Evolutionary conservation across 2,113 vertebrate genomes (phyloP).

Genomic region (Apeltes quadracus): DNA sequence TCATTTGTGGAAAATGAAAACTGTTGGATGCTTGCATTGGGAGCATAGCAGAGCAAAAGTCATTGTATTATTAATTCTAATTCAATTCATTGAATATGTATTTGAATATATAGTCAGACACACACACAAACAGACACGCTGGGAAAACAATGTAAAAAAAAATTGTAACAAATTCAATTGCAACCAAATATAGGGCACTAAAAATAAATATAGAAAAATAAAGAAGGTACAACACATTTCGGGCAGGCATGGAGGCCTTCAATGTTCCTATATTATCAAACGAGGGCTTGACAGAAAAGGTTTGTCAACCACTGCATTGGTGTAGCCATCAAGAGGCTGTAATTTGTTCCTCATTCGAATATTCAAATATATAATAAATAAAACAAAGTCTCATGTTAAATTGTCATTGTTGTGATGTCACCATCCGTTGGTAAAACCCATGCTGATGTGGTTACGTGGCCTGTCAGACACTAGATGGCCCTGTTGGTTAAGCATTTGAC

Average conservation of each 20-base stretch:
- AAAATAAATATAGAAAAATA: no score
- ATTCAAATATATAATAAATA: neutral
- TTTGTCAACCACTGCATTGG: no score
- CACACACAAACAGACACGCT: no score
- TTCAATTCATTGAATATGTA: neutral
- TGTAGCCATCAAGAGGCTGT: neutral
- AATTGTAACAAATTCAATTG: no score
- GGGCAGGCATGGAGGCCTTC: no score
- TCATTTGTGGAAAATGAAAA: neutral
- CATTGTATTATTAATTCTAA: neutral
- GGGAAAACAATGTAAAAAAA: no score
- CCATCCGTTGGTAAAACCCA: slow-evolving; percentile 30
- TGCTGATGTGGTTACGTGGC: neutral
- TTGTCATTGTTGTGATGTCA: slow-evolving; percentile 19
- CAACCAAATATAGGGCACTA: no score
- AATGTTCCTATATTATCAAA: no score
- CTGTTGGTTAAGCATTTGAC: slow-evolving; percentile 42
- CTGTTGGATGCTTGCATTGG: neutral
- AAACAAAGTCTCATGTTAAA: neutral
- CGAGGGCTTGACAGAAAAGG: no score
- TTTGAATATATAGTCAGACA: no score
- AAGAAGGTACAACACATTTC: no score
- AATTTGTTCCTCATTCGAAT: neutral
- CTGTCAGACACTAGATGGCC: slow-evolving; percentile 62
- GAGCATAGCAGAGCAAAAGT: neutral